A percentile compares a stretch with the other conserved stretches of the same genome.
Evolutionary conservation across 2,797 vertebrate genomes (phyloP).

Genomic region (Syndactyla subalaris): DNA sequence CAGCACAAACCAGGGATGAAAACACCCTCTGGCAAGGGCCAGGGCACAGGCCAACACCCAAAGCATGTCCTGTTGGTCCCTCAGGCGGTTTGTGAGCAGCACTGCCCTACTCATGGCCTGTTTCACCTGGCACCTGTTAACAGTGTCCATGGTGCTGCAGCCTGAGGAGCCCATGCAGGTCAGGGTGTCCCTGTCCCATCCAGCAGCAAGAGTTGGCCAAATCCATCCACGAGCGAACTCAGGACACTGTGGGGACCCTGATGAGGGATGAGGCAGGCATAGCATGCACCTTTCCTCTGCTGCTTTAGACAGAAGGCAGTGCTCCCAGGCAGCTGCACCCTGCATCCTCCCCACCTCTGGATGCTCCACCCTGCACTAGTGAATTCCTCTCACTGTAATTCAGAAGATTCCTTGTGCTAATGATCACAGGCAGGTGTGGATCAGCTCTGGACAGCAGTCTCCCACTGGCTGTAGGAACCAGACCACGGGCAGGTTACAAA

Average conservation of each 20-base stretch:
- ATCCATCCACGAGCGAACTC: not conserved
- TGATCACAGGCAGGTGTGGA: not conserved
- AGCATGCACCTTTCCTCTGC: not conserved
- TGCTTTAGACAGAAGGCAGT: not conserved
- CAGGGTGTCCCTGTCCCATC: not conserved
- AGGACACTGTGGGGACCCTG: not conserved
- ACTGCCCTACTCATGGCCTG: not conserved
- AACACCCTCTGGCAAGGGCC: not conserved
- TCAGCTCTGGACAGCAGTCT: not conserved
- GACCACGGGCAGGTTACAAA: not conserved
- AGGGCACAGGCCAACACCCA: not conserved
- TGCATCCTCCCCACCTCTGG: not conserved
- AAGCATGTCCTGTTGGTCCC: not conserved
- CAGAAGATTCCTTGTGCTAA: not conserved
- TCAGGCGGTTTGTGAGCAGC: not conserved
- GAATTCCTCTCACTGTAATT: not conserved
- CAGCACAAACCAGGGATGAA: not conserved
- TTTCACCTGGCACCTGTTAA: not conserved
- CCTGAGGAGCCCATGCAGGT: accelerated
- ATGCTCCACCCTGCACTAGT: not conserved
- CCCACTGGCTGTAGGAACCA: not conserved
- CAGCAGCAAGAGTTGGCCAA: not conserved
- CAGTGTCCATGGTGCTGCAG: not conserved
- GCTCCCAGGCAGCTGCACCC: not conserved
- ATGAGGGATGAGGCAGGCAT: not conserved